phyloP scores from a whole-genome alignment of 2,113 vertebrate genomes.

The Saguinus imperator region DNA sequence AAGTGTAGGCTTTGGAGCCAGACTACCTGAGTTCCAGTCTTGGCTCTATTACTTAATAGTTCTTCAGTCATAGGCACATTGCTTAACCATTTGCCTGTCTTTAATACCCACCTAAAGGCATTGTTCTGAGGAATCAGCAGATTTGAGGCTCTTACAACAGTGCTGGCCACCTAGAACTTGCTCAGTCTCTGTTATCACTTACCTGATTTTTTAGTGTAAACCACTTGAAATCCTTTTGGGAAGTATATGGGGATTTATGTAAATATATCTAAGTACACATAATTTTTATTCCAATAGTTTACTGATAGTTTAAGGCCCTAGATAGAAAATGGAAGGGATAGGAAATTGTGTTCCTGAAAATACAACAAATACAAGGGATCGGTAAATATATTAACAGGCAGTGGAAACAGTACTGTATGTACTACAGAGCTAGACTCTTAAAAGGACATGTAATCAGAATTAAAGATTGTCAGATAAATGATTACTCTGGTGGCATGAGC shows the following conservation, averaged over 20 bases:
- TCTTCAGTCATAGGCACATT: neutral
- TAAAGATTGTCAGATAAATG: neutral
- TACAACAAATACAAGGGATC: neutral
- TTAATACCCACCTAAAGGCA: neutral
- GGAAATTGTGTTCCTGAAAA: neutral
- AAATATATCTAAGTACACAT: neutral
- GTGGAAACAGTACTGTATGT: neutral
- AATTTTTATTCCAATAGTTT: neutral
- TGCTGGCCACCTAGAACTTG: neutral
- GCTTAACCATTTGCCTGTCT: neutral
- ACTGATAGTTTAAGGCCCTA: neutral
- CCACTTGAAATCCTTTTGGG: neutral
- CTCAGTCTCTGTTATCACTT: neutral
- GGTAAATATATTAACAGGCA: neutral
- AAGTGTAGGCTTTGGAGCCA: neutral
- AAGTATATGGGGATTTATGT: neutral
- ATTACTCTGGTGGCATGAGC: neutral
- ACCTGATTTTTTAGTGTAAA: neutral
- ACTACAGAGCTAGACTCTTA: neutral
- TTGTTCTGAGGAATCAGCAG: neutral
- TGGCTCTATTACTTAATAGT: neutral
- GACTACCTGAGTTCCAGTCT: neutral
- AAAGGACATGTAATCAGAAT: neutral
- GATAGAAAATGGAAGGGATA: neutral
- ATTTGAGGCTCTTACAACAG: neutral